phyloP scores from a whole-genome alignment of 1,140 invertebrate genomes.

The Maniola jurtina region DNA sequence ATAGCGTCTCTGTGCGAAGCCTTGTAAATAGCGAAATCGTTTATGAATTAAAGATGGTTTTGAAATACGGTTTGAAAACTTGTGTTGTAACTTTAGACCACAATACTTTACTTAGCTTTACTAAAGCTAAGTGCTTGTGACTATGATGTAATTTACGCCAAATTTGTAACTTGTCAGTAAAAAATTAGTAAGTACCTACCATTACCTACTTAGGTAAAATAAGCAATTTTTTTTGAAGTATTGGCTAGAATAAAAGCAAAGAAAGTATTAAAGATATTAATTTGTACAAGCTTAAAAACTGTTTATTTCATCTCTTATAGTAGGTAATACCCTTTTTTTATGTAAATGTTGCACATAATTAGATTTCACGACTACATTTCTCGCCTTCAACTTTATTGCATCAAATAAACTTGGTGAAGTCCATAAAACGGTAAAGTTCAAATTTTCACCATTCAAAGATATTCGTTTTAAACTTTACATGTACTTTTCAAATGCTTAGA shows the following conservation, averaged over 20 bases:
- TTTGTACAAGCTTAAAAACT: neutral
- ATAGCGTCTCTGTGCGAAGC: neutral
- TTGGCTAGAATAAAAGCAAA: no score
- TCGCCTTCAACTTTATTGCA: slow-evolving; percentile 2
- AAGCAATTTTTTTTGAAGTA: no score
- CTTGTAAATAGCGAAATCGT: neutral
- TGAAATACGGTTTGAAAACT: neutral
- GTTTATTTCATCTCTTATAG: slow-evolving; percentile 9
- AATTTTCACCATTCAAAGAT: slow-evolving; percentile 8
- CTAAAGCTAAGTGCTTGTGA: no score
- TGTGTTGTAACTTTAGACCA: neutral
- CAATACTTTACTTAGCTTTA: neutral
- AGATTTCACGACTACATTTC: slow-evolving; percentile 6
- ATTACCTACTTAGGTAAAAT: no score
- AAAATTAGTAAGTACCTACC: no score
- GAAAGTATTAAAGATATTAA: no score
- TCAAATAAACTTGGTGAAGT: slow-evolving; percentile 6
- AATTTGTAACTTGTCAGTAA: no score
- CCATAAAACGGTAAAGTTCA: slow-evolving; percentile 6
- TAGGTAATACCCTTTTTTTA: neutral
- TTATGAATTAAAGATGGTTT: neutral
- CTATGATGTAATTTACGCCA: no score
- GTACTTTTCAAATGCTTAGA: slow-evolving; percentile 10
- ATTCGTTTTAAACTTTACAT: slow-evolving; percentile 12
- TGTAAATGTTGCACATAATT: slow-evolving; percentile 10